Conservation (phyloP, 2,113 vertebrate species). For the Melozone crissalis region DNA sequence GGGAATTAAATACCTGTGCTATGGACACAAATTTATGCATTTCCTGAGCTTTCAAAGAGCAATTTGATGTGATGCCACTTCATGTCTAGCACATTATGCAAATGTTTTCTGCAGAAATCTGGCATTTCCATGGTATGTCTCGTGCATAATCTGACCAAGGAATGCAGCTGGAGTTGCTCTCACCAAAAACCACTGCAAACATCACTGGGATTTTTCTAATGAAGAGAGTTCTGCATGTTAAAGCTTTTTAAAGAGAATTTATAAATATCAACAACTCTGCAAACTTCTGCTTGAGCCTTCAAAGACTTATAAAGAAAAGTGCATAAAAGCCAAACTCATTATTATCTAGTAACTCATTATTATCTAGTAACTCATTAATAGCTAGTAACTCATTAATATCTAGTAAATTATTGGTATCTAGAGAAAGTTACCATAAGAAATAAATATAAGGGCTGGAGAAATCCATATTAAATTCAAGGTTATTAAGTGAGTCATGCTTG, state of each 20-base stretch:
- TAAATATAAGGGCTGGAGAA: not conserved
- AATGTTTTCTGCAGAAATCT: not conserved
- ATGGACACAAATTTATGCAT: not conserved
- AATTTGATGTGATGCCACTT: not conserved
- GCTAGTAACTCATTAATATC: not conserved
- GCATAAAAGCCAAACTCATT: not conserved
- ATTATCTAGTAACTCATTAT: not conserved
- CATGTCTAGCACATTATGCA: not conserved
- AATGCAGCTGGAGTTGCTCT: not conserved
- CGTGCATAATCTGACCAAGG: not conserved
- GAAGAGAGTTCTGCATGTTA: not conserved
- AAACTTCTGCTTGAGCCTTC: not conserved
- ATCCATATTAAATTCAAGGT: conserved; percentile 8
- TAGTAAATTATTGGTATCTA: not conserved
- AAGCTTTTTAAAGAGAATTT: not conserved
- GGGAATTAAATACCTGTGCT: not conserved
- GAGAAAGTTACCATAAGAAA: not conserved
- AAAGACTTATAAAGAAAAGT: not conserved
- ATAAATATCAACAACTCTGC: not conserved
- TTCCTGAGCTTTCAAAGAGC: not conserved
- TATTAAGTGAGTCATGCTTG: not conserved
- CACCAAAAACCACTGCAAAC: not conserved
- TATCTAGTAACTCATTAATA: not conserved
- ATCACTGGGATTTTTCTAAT: not conserved
- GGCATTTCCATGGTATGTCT: not conserved